Evolutionary conservation across 2,797 vertebrate genomes (phyloP).

Genomic region (Eospalax fontanierii): DNA sequence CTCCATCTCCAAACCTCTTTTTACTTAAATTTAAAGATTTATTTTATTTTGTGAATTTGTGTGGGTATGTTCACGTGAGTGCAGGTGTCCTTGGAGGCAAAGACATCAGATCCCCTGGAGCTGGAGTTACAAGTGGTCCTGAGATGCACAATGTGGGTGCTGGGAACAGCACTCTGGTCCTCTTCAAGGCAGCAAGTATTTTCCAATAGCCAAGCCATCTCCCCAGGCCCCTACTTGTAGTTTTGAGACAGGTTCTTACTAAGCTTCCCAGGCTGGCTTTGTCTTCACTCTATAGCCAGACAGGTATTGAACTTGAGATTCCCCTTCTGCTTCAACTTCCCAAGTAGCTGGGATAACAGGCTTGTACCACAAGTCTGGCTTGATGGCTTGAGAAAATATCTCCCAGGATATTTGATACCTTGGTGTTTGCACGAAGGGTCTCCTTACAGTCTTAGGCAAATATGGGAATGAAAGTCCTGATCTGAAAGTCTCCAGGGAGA

Average conservation of each 20-base stretch:
- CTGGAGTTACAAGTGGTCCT: neutral
- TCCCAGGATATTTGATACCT: neutral
- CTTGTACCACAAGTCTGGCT: neutral
- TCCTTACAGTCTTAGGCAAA: neutral
- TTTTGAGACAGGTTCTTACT: neutral
- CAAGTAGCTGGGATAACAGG: neutral
- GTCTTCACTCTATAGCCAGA: neutral
- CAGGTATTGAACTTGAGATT: neutral
- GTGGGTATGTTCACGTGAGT: neutral
- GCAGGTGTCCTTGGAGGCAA: neutral
- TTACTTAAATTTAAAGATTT: neutral
- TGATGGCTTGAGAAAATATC: neutral
- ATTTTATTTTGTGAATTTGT: neutral
- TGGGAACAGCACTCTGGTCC: too few species aligned
- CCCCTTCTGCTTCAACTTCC: neutral
- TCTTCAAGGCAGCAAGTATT: neutral
- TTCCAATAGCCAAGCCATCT: too few species aligned
- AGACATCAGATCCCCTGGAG: neutral
- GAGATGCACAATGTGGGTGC: neutral
- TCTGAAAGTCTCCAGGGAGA: neutral
- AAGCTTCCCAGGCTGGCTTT: neutral
- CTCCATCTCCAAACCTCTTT: neutral
- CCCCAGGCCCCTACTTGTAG: neutral
- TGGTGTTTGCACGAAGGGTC: neutral
- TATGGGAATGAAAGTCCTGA: neutral